These are phyloP conservation scores for Cyclophora albipunctata DNA, from an alignment of 2,888 invertebrate genomes.

Conservation along the genomic window DNA sequence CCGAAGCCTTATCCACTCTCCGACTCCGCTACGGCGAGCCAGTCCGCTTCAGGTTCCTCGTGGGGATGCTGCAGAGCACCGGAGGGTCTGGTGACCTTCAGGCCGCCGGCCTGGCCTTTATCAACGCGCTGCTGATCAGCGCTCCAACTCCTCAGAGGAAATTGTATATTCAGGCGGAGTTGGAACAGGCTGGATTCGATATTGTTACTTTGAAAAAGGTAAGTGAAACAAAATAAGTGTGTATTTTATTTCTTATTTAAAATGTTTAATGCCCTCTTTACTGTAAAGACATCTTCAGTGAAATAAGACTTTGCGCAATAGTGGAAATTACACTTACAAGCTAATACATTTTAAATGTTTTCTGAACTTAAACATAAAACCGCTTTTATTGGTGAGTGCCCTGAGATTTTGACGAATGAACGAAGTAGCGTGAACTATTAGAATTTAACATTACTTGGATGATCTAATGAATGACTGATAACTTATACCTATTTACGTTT, in stretches of 20 bases:
- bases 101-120: conserved; percentile 86
- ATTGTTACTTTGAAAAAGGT: conserved; percentile 77
- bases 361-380: too few relatives aligned
- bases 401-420: too few relatives aligned
- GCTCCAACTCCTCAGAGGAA: conserved; percentile 84
- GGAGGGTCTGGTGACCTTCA: conserved; percentile 84
- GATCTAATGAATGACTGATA: too few relatives aligned
- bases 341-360: too few relatives aligned
- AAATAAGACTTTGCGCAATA: too few relatives aligned
- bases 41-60: conserved; percentile 91
- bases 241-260: too few relatives aligned
- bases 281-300: too few relatives aligned
- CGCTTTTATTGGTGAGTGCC: too few relatives aligned
- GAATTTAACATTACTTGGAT: too few relatives aligned
- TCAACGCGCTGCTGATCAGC: conserved; percentile 87
- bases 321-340: too few relatives aligned
- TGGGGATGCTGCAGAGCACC: conserved; percentile 89
- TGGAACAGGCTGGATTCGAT: conserved; percentile 88
- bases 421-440: too few relatives aligned
- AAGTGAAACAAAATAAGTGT: background rate
- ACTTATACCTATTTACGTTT: conserved; percentile 16
- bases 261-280: too few relatives aligned
- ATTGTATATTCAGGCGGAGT: conserved; percentile 89
- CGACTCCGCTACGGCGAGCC: conserved; percentile 93
- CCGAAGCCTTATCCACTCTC: conserved; percentile 92